Percentiles rank a stretch among this genome's conserved stretches.
Evolutionary conservation across 1,140 invertebrate species (phyloP).

Genomic region (Leptestheria dahalacensis): DNA sequence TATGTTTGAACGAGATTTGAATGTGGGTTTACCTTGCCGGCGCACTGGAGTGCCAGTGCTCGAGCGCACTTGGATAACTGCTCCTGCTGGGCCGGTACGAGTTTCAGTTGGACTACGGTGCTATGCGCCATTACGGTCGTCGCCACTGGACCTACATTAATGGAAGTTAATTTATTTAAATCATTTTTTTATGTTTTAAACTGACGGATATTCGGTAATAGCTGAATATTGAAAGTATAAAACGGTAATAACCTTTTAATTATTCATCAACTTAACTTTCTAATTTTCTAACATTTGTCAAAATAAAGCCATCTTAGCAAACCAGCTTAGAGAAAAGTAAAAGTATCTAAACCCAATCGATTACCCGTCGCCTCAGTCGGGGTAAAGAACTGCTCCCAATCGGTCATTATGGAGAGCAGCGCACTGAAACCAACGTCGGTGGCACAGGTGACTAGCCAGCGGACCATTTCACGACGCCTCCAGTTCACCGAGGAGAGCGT

Average conservation of each 20-base stretch:
- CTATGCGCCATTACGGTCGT: conserved; percentile 65
- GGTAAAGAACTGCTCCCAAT: conserved; percentile 68
- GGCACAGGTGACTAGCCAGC: conserved; percentile 70
- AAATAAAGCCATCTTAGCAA: too few species aligned
- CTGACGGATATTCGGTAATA: too few species aligned
- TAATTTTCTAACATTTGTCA: too few species aligned
- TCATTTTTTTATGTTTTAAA: too few species aligned
- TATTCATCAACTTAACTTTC: too few species aligned
- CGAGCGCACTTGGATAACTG: conserved; percentile 58
- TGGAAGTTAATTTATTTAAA: too few species aligned
- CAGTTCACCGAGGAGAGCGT: conserved; percentile 63
- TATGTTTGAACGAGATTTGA: too few species aligned
- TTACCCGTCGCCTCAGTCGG: conserved; percentile 61
- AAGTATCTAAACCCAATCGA: not conserved
- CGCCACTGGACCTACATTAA: conserved; percentile 47
- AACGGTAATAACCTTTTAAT: too few species aligned
- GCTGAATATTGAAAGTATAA: too few species aligned
- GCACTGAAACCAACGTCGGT: conserved; percentile 65
- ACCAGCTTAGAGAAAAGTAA: too few species aligned
- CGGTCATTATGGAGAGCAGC: conserved; percentile 63
- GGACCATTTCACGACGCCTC: conserved; percentile 64
- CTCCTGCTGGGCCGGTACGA: conserved; percentile 58
- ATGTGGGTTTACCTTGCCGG: conserved; percentile 52
- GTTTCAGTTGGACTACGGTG: conserved; percentile 52
- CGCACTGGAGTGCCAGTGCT: conserved; percentile 63